Base-by-base conservation (phyloP, 1,140 invertebrate species). In the Apis cerana region DNA sequence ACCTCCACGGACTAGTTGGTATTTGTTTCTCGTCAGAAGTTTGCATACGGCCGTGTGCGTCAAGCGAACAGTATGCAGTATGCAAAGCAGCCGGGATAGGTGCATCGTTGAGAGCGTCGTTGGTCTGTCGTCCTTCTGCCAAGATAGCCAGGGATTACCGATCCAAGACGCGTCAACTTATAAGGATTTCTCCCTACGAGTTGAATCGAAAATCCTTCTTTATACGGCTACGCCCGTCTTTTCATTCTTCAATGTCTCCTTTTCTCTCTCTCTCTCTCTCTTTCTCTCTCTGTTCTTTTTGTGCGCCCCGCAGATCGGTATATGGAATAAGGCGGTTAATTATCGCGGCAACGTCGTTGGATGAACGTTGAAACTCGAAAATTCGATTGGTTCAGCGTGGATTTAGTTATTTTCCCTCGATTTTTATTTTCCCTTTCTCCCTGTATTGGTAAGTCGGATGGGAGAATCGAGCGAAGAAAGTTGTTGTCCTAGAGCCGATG, bases 1-100 rank as follows among this genome's bases (percentile, higher is more conserved):
- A 88, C 84, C 76, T 85, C 77, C 68, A 65, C 62, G 27, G 76
- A 83, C 80, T 88, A 72, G 86, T 88, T 87, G 83, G 72, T 88
- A 87, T 88, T 88, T 88, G 87, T 83, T 88, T 88, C 87, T 85
- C 87, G 87, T 88, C 87, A 87, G 85, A 80, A 84, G 76, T 88
- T 87, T 87, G 85, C 85, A 88, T 88, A 75, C 82, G 85, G 54
- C 64, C 75, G 69, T 76, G 85, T 83, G 72, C 64, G 84, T 80
- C 88, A 84, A 43, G 62, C 80, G 83, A 75, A 64, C 83, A 54
- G 70, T 43, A 43, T 72, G 74, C 85, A 61, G 71, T 87, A 84
- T 85, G 83, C 84, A 85, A 83, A 75, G 85, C 89, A 70, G 59
- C 69, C 61, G 5, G 43, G 48, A 2, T 75, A 85, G 83, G 75